A percentile compares a stretch with the other conserved stretches of the same genome.
phyloP scores from a whole-genome alignment of 64 coral and sea anemone species.

The Hydrozoanthus tunicans region DNA sequence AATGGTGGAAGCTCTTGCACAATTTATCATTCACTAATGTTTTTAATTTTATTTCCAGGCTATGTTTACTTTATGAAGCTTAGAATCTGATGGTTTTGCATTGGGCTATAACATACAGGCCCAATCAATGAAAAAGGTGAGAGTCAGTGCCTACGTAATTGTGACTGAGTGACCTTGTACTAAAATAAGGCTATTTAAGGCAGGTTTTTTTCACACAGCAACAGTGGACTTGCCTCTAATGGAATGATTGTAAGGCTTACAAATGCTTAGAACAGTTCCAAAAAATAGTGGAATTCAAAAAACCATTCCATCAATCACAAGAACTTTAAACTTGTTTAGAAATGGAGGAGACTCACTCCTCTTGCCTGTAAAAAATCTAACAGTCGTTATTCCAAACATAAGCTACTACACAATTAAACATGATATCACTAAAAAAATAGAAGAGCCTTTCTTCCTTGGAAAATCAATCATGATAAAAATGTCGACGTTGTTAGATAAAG shows the following conservation, averaged over 20 bases:
- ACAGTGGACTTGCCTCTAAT: no score
- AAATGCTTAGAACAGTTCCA: no score
- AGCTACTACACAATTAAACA: background rate
- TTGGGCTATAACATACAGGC: conserved; percentile 14
- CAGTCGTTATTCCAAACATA: no score
- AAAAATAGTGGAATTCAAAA: background rate
- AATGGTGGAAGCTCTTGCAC: conserved; percentile 13
- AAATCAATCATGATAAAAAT: background rate
- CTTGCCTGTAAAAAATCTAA: conserved; percentile 35
- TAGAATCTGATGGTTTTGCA: background rate
- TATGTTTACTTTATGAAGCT: no score
- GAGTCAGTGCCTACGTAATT: background rate
- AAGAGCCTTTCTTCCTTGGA: background rate
- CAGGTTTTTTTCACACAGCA: conserved; percentile 1
- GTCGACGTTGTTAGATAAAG: background rate
- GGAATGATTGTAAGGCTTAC: no score
- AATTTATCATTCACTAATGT: conserved; percentile 20
- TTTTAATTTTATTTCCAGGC: no score
- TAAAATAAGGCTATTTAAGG: no score
- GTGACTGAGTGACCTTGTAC: no score
- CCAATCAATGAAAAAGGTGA: background rate
- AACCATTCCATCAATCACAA: conserved; percentile 2
- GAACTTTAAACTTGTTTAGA: conserved; percentile 49
- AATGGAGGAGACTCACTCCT: conserved; percentile 47
- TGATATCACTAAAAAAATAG: background rate